A percentile compares a stretch with the other conserved stretches of the same genome.
phyloP scores from a whole-genome alignment of 2,888 invertebrate genomes.

The Hydriomena furcata region DNA sequence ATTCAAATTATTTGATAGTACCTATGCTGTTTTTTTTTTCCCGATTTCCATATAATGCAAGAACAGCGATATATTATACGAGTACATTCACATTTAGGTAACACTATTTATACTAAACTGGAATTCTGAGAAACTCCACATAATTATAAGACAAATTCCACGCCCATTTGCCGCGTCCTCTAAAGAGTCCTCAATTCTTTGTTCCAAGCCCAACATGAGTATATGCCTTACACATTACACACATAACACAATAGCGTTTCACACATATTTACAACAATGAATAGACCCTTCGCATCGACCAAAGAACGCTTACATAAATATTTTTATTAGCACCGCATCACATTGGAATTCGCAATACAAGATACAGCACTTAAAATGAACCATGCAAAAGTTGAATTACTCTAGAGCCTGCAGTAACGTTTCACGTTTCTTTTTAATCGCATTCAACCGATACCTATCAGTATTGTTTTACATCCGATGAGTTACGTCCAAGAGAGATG shows the following conservation, averaged over 20 bases:
- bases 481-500: conserved; percentile 65
- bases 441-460: conserved; percentile 67
- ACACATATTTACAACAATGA: conserved; percentile 25
- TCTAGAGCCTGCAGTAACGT: conserved; percentile 57
- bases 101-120: background rate
- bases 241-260: conserved; percentile 23
- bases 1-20: too few species aligned
- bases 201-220: conserved; percentile 17
- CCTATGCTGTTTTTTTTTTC: too few species aligned
- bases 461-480: conserved; percentile 74
- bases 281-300: conserved; percentile 26
- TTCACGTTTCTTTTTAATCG: conserved; percentile 67
- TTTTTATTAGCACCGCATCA: conserved; percentile 48
- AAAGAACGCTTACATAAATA: conserved; percentile 36
- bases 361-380: conserved; percentile 71
- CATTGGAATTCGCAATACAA: conserved; percentile 62
- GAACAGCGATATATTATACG: too few species aligned
- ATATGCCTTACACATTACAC: conserved; percentile 17
- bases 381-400: conserved; percentile 59
- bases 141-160: background rate
- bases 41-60: too few species aligned
- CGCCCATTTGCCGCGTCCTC: conserved; percentile 5
- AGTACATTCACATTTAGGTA: too few species aligned
- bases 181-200: conserved; percentile 3
- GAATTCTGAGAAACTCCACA: background rate